phyloP scores from a whole-genome alignment of 2,113 vertebrate genomes.

The Nannospalax galili region DNA sequence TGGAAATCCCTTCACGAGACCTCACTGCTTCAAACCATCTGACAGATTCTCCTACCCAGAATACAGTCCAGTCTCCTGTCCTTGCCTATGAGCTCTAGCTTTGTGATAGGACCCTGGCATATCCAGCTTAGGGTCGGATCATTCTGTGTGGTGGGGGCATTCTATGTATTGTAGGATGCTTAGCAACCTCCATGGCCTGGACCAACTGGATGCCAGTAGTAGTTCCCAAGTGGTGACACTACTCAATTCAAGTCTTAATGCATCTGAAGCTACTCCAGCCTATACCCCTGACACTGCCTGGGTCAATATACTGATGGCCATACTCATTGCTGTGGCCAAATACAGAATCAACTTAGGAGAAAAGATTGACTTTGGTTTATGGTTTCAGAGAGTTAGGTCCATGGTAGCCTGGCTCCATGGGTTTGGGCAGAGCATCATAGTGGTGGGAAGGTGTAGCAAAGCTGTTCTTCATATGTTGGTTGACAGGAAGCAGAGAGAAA shows the following conservation, averaged over 20 bases:
- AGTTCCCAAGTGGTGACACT: too few species aligned
- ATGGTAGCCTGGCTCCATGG: background rate
- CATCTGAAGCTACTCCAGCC: background rate
- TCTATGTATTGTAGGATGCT: background rate
- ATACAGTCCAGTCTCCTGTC: background rate
- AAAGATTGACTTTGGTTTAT: background rate
- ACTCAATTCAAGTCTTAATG: background rate
- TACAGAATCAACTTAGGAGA: background rate
- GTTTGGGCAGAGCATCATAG: background rate
- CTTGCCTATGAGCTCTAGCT: background rate
- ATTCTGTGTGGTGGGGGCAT: background rate
- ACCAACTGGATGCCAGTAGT: background rate
- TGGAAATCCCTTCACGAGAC: background rate
- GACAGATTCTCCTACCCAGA: background rate
- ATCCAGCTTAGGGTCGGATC: too few species aligned
- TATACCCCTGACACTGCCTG: background rate
- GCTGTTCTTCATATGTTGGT: background rate
- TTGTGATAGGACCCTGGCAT: background rate
- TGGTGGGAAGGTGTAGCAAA: background rate
- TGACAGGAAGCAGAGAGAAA: background rate
- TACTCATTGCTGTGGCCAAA: background rate
- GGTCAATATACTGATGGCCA: too few species aligned
- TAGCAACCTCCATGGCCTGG: background rate
- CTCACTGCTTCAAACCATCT: background rate
- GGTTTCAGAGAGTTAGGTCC: background rate